Conservation (phyloP, 2,113 vertebrate species). For the Mormyrus lacerda region DNA sequence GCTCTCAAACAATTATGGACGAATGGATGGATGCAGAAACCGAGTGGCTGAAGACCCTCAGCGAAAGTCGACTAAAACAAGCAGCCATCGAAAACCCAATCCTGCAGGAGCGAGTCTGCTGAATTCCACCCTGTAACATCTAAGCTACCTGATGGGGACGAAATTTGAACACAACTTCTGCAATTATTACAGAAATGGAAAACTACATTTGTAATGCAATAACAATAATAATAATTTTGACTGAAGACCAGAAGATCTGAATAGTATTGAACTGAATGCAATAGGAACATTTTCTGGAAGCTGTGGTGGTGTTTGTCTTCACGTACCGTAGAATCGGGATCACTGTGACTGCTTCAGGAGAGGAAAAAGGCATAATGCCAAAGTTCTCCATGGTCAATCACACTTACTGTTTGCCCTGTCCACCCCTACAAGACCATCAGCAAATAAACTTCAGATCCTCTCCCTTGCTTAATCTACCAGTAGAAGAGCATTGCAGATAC, state of each 20-base stretch:
- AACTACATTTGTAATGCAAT: neutral
- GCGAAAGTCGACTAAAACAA: constrained; percentile 27
- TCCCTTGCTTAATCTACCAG: neutral
- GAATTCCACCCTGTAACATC: neutral
- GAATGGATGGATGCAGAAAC: neutral
- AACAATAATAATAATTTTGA: neutral
- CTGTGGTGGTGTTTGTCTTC: too few relatives aligned
- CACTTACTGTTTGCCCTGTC: constrained; percentile 22
- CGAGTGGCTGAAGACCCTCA: constrained; percentile 26
- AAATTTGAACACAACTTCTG: neutral
- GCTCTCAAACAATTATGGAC: neutral
- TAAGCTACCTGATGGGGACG: neutral
- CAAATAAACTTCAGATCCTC: constrained; percentile 28
- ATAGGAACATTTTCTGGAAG: neutral
- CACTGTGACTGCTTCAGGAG: neutral
- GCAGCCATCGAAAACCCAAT: constrained; percentile 12
- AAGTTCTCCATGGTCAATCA: constrained; percentile 27
- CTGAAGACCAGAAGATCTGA: neutral
- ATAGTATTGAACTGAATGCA: neutral
- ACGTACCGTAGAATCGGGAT: neutral
- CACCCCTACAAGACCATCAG: constrained; percentile 7
- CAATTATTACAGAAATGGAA: neutral
- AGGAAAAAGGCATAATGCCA: constrained; percentile 17
- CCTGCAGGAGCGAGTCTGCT: constrained; percentile 2
- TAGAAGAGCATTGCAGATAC: constrained; percentile 27